Percentiles rank a stretch among this genome's conserved stretches.
Conservation (phyloP, 2,797 vertebrate genomes). For the Sebastes kiyomatsui region DNA sequence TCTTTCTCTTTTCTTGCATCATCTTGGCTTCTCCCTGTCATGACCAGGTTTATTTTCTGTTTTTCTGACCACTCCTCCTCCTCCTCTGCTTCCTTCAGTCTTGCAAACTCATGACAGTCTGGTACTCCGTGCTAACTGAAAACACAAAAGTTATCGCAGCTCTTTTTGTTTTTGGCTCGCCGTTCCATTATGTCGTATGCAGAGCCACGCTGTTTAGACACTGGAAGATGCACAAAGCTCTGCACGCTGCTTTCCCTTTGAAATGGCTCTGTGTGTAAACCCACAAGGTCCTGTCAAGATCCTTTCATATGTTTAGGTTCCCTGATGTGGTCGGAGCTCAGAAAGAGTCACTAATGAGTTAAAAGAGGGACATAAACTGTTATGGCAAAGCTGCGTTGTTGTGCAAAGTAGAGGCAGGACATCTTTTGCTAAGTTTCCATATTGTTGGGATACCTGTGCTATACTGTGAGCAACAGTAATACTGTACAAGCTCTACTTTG, state of each 20-base stretch:
- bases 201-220: slow-evolving; percentile 8
- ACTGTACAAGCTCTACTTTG: too few relatives aligned
- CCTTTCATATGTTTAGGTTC: neutral
- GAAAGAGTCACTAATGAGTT: slow-evolving; percentile 14
- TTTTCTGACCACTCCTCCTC: neutral
- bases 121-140: neutral
- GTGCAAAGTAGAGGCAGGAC: neutral
- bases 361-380: neutral
- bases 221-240: slow-evolving; percentile 5
- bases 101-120: slow-evolving; percentile 20
- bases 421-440: neutral
- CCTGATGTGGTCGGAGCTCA: neutral
- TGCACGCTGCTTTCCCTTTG: neutral
- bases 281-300: neutral
- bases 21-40: slow-evolving; percentile 49
- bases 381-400: neutral
- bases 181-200: slow-evolving; percentile 5
- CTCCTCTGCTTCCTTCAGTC: neutral
- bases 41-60: slow-evolving; percentile 48
- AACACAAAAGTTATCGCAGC: neutral
- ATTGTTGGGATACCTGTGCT: neutral
- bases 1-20: slow-evolving; percentile 61
- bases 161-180: neutral
- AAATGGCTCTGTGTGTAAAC: slow-evolving; percentile 8
- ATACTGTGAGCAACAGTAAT: neutral